Base-by-base conservation (phyloP, 2,888 invertebrate species). In the Theristus sp. region DNA sequence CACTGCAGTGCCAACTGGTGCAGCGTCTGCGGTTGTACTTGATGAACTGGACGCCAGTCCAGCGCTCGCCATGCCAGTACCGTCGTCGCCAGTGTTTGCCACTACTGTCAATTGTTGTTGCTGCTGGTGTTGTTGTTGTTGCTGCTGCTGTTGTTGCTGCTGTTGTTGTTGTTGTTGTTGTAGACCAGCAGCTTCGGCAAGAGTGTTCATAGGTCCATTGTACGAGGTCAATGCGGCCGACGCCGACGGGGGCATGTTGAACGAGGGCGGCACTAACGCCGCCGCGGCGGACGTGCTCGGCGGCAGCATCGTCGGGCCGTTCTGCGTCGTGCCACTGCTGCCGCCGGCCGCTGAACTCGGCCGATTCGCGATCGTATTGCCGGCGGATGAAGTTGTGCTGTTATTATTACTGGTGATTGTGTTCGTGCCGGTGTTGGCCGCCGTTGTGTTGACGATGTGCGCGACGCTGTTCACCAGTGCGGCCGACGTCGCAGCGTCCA, bases 61-160 rank as follows among this genome's bases (percentile, higher is more conserved):
- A n/a, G n/a, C n/a, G n/a, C n/a, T n/a, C n/a, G n/a, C n/a, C n/a
- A n/a, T n/a, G n/a, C n/a, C n/a, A n/a, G n/a, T n/a, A n/a, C n/a
- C n/a, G n/a, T n/a, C n/a, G n/a, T n/a, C n/a, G n/a, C n/a, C n/a
- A n/a, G n/a, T n/a, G n/a, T n/a, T n/a, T n/a, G n/a, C n/a, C n/a
- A n/a, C n/a, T n/a, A n/a, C n/a, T n/a, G n/a, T n/a, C n/a, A n/a
- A n/a, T n/a, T n/a, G n/a, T n/a, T n/a, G n/a, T n/a, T n/a, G n/a
- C n/a, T n/a, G n/a, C n/a, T n/a, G n/a, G n/a, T n/a, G n/a, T n/a
- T n/a, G n/a, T n/a, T n/a, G n/a, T n/a, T n/a, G n/a, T n/a, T 10
- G 28, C 57, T 2, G 62, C 58, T 24, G 61, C 56, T n/a, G 53
- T 58, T 0, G 61, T 24, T 20, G 58, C 54, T 26, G 63, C 30